Conservation (phyloP, 2,888 invertebrate species). For the Amblyteles armatorius region DNA sequence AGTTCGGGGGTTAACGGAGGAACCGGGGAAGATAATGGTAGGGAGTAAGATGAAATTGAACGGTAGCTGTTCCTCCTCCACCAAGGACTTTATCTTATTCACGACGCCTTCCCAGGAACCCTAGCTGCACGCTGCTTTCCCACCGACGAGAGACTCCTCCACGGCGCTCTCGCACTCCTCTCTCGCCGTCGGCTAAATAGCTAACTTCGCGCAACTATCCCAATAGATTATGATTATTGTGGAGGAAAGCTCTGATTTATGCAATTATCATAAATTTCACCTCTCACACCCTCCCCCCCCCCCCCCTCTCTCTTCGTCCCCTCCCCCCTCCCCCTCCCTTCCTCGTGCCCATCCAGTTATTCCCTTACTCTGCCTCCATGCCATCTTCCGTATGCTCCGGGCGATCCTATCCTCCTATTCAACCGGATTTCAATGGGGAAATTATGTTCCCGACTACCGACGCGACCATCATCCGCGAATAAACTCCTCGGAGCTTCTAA, state of each 20-base stretch:
- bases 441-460: conserved; percentile 77
- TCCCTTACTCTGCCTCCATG: conserved; percentile 58
- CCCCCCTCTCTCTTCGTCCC: conserved; percentile 23
- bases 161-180: conserved; percentile 64
- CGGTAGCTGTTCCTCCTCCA: conserved; percentile 65
- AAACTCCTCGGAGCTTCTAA: not conserved
- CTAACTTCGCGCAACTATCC: conserved; percentile 84
- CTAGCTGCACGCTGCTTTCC: conserved; percentile 42
- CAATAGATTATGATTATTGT: conserved; percentile 84
- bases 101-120: conserved; percentile 62
- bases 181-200: conserved; percentile 83
- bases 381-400: conserved; percentile 82
- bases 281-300: too few species aligned
- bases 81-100: conserved; percentile 81
- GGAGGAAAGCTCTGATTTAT: conserved; percentile 84
- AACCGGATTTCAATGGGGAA: conserved; percentile 82
- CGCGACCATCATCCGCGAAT: conserved; percentile 58
- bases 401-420: conserved; percentile 81
- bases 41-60: conserved; percentile 44
- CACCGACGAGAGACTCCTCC: conserved; percentile 72
- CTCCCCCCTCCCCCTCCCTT: conserved; percentile 14
- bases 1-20: not conserved
- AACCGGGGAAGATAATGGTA: conserved; percentile 30
- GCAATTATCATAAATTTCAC: conserved; percentile 84
- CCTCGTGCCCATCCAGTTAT: conserved; percentile 67